Evolutionary conservation across 1,140 invertebrate genomes (phyloP).

Genomic region (Acromyrmex charruanus): DNA sequence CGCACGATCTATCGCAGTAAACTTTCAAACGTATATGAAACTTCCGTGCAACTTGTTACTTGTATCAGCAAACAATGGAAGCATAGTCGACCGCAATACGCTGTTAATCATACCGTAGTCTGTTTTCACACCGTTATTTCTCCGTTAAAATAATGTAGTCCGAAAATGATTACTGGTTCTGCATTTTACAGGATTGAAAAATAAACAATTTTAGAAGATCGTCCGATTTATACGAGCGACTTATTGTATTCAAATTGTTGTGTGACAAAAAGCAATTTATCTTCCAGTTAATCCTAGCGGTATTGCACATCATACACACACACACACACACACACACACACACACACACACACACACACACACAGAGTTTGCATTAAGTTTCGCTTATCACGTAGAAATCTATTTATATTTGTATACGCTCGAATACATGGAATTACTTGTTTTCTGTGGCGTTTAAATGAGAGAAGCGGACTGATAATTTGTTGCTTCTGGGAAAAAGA

Average conservation of each 20-base stretch:
- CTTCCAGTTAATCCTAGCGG: background rate
- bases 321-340: no score
- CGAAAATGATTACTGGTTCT: conserved; percentile 15
- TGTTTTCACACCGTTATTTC: conserved; percentile 44
- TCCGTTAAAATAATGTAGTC: conserved; percentile 32
- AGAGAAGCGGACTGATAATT: conserved; percentile 26
- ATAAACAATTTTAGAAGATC: conserved; percentile 13
- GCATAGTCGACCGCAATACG: conserved; percentile 36
- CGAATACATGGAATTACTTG: background rate
- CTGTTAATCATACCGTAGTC: conserved; percentile 36
- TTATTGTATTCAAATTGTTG: conserved; percentile 3
- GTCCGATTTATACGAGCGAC: background rate
- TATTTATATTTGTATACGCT: background rate
- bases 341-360: no score
- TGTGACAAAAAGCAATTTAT: background rate
- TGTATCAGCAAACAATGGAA: conserved; percentile 54
- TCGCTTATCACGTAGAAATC: conserved; percentile 2
- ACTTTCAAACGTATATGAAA: conserved; percentile 39
- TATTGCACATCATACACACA: background rate
- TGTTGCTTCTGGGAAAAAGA: conserved; percentile 19
- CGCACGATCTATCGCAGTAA: conserved; percentile 10
- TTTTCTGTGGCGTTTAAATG: background rate
- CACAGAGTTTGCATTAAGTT: background rate
- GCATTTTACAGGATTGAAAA: conserved; percentile 8
- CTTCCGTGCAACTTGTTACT: conserved; percentile 43